Evolutionary conservation across 2,113 vertebrate genomes (phyloP).

Genomic region (Anolis sagrei): DNA sequence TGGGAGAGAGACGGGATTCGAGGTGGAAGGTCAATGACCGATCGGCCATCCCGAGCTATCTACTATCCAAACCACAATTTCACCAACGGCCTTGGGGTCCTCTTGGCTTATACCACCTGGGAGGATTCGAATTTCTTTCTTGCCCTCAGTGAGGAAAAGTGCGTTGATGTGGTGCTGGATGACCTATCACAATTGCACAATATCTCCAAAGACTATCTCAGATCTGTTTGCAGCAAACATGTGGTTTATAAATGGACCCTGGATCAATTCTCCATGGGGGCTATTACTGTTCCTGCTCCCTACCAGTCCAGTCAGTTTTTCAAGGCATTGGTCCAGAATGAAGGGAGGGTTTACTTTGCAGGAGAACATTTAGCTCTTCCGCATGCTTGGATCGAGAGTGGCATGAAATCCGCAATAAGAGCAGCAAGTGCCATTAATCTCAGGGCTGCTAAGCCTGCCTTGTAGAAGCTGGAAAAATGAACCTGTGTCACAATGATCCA

Average conservation of each 20-base stretch:
- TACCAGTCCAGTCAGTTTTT: constrained; percentile 77
- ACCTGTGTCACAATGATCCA: too few species aligned
- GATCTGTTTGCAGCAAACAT: constrained; percentile 72
- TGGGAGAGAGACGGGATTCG: constrained; percentile 81
- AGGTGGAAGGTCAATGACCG: constrained; percentile 80
- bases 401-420: constrained; percentile 82
- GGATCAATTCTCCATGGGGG: constrained; percentile 79
- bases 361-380: constrained; percentile 82
- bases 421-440: constrained; percentile 77
- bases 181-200: constrained; percentile 83
- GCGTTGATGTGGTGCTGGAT: constrained; percentile 68
- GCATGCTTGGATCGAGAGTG: constrained; percentile 84
- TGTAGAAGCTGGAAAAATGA: neutral
- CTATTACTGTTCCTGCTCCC: constrained; percentile 80
- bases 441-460: neutral
- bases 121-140: constrained; percentile 81
- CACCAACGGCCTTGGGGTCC: constrained; percentile 64
- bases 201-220: constrained; percentile 65
- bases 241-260: constrained; percentile 83
- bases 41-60: constrained; percentile 78
- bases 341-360: constrained; percentile 80
- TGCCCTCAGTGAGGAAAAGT: constrained; percentile 70
- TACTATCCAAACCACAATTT: constrained; percentile 84
- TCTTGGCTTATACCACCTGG: constrained; percentile 80
- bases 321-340: constrained; percentile 72